Base-by-base conservation (phyloP, 2,888 invertebrate species). In the Allygus modestus region DNA sequence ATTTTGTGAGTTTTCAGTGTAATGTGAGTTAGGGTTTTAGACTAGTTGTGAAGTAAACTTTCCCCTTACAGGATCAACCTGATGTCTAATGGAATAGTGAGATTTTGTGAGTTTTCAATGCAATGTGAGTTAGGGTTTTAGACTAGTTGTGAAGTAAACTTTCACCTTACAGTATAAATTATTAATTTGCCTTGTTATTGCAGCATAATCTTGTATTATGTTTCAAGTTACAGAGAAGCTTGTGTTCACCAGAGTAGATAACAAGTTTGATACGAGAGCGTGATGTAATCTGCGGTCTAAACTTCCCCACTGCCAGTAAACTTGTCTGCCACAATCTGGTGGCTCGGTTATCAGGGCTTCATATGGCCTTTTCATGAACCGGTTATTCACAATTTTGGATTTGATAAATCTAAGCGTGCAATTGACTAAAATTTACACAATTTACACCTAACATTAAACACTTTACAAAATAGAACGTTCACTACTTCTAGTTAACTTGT, bases 251-350 rank as follows among this genome's bases (percentile, higher is more conserved):
- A 15, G 23, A 12, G 65, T 23, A 65, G 65, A 65, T 54, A 65
- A 65, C 65, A 65, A 65, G 65, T 65, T 65, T 65, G 65, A 65
- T 65, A 17, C 17, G 31, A 58, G 31, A 58, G 65, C 65, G 31
- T 65, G 65, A 65, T 65, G 65, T 28, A 65, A 65, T 65, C 65
- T 65, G 65, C n/a, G 65, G 65, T 46, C 65, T 65, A 28, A 65
- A 28, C 28, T 1, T 65, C 31, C 28, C 31, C 28, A 20, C 23
- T 31, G 28, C 28, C 65, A 15, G 65, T 65, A 65, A 65, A 65
- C 65, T 65, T 65, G 5, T 65, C 15, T 28, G 65, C 65, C 65
- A 28, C 65, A 65, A 65, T 65, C 26, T 31, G 65, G 65, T 23
- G 65, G 65, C 17, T 65, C 28, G 31, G 65, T 65, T 28, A 65